These are phyloP conservation scores for Odontocolon sp. DNA, from an alignment of 2,888 invertebrate genomes.

Conservation along the genomic window DNA sequence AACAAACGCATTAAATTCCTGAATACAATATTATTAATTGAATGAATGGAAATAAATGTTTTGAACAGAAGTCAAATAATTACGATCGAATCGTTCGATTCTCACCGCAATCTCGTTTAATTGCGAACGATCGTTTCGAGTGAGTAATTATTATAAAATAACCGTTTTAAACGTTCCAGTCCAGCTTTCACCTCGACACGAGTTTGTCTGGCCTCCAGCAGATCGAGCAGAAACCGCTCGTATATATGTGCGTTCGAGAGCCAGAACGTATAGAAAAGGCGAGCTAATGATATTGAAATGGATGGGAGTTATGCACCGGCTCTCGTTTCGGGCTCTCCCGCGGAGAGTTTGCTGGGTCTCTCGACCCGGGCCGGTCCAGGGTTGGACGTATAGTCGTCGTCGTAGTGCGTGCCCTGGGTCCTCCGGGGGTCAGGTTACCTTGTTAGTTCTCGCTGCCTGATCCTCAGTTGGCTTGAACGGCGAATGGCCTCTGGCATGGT, in stretches of 20 bases:
- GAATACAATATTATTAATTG: too few species aligned
- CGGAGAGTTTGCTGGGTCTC: constrained; percentile 49
- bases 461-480: constrained; percentile 60
- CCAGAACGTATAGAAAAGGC: constrained; percentile 58
- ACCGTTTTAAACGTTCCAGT: constrained; percentile 40
- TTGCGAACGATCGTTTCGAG: constrained; percentile 52
- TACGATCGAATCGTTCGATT: not conserved
- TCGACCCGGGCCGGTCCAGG: constrained; percentile 5
- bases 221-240: constrained; percentile 8
- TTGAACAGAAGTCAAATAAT: constrained; percentile 16
- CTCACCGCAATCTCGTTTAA: constrained; percentile 31
- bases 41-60: too few species aligned
- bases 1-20: too few species aligned
- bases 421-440: constrained; percentile 76
- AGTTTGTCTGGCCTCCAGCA: constrained; percentile 22
- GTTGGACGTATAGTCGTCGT: constrained; percentile 19
- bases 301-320: constrained; percentile 75
- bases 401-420: constrained; percentile 49
- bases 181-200: constrained; percentile 50
- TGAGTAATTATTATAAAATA: constrained; percentile 60
- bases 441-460: constrained; percentile 75
- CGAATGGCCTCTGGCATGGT: constrained; percentile 69
- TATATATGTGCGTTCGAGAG: constrained; percentile 8
- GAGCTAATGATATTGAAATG: constrained; percentile 78
- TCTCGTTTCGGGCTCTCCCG: constrained; percentile 71